Conservation (phyloP, 1,140 invertebrate species). For the Drosophila trapezifrons region DNA sequence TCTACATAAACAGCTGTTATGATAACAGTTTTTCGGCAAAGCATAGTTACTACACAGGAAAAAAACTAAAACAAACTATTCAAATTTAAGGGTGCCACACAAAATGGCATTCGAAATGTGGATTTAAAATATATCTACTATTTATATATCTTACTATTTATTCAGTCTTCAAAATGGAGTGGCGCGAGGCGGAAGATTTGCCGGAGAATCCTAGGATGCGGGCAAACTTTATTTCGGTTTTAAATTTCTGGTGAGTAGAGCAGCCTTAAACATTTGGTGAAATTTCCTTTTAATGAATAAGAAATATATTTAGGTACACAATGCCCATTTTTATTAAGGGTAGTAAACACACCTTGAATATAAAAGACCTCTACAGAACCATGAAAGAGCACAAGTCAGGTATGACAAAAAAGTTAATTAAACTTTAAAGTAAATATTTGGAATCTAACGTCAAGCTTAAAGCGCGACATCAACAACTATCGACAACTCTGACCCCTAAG, state of each 20-base stretch:
- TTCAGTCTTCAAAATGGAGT: constrained; percentile 52
- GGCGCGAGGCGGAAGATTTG: constrained; percentile 62
- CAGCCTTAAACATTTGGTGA: background rate
- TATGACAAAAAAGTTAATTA: constrained; percentile 15
- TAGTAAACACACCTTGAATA: constrained; percentile 85
- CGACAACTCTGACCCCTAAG: background rate
- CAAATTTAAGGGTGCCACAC: no score
- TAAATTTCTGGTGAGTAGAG: constrained; percentile 73
- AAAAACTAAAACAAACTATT: background rate
- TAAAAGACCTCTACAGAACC: constrained; percentile 86
- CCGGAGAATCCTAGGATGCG: constrained; percentile 68
- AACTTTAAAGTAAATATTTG: no score
- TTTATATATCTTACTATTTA: background rate
- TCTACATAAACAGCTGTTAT: constrained; percentile 1
- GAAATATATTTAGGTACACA: constrained; percentile 79
- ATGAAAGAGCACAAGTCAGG: constrained; percentile 86
- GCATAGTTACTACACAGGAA: background rate
- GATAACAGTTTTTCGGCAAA: background rate
- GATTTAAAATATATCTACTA: no score
- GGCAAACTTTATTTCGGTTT: constrained; percentile 66
- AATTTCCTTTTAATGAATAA: background rate
- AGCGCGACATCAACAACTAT: background rate
- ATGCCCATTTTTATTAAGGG: constrained; percentile 85
- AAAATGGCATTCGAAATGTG: no score
- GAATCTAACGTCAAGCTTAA: no score